phyloP scores from a whole-genome alignment of 2,888 invertebrate genomes.

The Congeria kusceri region DNA sequence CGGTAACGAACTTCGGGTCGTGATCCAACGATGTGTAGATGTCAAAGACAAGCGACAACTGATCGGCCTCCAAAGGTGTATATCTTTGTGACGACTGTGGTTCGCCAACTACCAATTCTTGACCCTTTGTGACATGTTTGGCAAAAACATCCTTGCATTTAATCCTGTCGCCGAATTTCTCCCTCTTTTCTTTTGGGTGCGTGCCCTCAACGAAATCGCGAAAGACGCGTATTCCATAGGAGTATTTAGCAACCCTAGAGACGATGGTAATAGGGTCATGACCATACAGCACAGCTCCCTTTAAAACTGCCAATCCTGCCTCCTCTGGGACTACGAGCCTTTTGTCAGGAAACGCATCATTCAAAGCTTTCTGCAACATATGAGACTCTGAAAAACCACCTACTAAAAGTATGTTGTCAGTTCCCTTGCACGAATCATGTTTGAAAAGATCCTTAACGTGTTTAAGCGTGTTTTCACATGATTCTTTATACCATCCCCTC shows the following conservation, averaged over 20 bases:
- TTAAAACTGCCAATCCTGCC: constrained; percentile 68
- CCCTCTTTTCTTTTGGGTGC: constrained; percentile 55
- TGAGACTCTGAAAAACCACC: constrained; percentile 70
- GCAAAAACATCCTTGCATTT: constrained; percentile 67
- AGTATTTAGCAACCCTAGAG: constrained; percentile 62
- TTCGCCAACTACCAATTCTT: constrained; percentile 55
- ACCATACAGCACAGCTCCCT: constrained; percentile 71
- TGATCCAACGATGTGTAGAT: constrained; percentile 60
- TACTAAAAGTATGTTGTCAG: constrained; percentile 60
- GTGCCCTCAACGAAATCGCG: constrained; percentile 52
- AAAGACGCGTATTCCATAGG: constrained; percentile 61
- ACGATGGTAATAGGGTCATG: constrained; percentile 60
- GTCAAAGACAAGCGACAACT: constrained; percentile 56
- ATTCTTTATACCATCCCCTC: constrained; percentile 51
- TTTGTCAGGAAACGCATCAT: constrained; percentile 44
- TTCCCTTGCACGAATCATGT: constrained; percentile 49
- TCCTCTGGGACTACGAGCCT: constrained; percentile 67
- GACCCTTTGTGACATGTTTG: constrained; percentile 61
- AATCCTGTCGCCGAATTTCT: constrained; percentile 38
- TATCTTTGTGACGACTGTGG: constrained; percentile 56
- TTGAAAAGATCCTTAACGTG: constrained; percentile 57
- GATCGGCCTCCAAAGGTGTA: constrained; percentile 55
- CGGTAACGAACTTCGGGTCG: constrained; percentile 61
- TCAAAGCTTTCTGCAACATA: constrained; percentile 60
- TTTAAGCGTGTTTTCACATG: constrained; percentile 48